Base-by-base conservation (phyloP, 2,113 vertebrate genomes). In the Phrynosoma blainvillii region DNA sequence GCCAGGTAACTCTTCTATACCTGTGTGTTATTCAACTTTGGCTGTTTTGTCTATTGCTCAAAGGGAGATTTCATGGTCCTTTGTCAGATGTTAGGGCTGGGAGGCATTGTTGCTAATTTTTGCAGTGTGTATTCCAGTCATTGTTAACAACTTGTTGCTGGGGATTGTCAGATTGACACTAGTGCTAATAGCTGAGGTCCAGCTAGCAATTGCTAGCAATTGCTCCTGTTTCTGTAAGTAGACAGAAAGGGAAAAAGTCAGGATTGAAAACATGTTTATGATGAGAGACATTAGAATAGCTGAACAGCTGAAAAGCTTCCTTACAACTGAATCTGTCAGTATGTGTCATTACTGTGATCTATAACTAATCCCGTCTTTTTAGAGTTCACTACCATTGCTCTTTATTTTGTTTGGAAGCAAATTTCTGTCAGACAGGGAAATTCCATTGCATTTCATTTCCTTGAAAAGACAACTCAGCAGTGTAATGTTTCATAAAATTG, bases 401-500 rank as follows among this genome's bases (percentile, higher is more conserved):
- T 93, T 91, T 81, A 79, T 92, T 89, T 88, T 91, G 54, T 36
- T 52, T 71, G 70, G 56, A 84, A 62, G 71, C 3, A 85, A 68
- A 78, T 71, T 77, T 54, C 89, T 90, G 6, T 87, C 79, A 83
- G 91, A 79, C 0, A 4, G 84, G 77, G n/a, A 20, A 65, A 75
- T 32, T 87, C 76, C 89, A 76, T 84, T 89, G 89, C 78, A 88
- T 62, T 78, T 89, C 70, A 79, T 94, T 92, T 94, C 65, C 81
- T 89, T 82, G 75, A 90, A 89, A 87, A 89, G 87, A 87, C 82
- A 86, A 1, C 82, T 89, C 52, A 56, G 68, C n/a, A 13, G 66
- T 27, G 7, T 80, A 88, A 87, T 65, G 89, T 94, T 92, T 92
- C 86, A 86, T 93, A 87, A 91, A 92, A 93, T 79, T 79, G 87